Evolutionary conservation across 2,888 invertebrate species (phyloP).

Genomic region (Xylocampa areola): DNA sequence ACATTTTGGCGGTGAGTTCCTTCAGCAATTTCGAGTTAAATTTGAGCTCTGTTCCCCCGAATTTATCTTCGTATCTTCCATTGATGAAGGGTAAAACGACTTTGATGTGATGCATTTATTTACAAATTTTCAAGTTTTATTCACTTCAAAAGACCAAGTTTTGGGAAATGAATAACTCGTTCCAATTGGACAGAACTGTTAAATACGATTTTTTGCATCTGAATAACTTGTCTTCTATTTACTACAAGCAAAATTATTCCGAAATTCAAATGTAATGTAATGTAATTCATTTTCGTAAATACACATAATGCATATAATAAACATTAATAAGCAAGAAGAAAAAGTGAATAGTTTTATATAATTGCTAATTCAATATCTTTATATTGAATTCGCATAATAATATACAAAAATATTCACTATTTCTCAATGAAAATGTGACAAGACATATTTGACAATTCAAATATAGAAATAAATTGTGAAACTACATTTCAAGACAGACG

Average conservation of each 20-base stretch:
- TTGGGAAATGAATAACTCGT: slow-evolving; percentile 7
- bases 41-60: slow-evolving; percentile 7
- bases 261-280: slow-evolving; percentile 1
- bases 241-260: neutral
- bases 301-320: neutral
- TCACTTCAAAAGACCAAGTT: slow-evolving; percentile 17
- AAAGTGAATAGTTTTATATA: slow-evolving; percentile 1
- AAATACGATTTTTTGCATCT: neutral
- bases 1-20: slow-evolving; percentile 39
- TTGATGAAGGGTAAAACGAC: slow-evolving; percentile 21
- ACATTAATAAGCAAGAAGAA: slow-evolving; percentile 2
- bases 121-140: neutral
- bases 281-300: slow-evolving; percentile 2
- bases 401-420: too few relatives aligned
- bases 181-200: slow-evolving; percentile 5
- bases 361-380: slow-evolving; percentile 11
- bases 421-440: neutral
- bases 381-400: too few relatives aligned
- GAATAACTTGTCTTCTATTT: neutral
- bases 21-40: slow-evolving; percentile 37
- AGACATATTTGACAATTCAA: slow-evolving; percentile 7
- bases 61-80: slow-evolving; percentile 7
- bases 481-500: neutral
- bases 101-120: slow-evolving; percentile 37
- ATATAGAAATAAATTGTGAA: slow-evolving; percentile 1